phyloP scores from a whole-genome alignment of 1,140 invertebrate genomes.

The Colletes gigas region DNA sequence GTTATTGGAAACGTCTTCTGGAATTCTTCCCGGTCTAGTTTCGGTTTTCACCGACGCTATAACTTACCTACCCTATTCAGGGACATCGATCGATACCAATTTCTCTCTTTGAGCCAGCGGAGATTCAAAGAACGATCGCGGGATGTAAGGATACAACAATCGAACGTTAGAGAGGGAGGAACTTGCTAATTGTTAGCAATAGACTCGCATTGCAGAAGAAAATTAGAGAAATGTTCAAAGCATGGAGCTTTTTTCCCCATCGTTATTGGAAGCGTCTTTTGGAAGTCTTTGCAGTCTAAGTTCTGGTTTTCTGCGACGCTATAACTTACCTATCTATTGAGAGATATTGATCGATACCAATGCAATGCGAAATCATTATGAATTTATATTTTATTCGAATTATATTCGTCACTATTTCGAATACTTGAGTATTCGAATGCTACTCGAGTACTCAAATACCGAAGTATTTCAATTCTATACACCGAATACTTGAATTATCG shows the following conservation, averaged over 20 bases:
- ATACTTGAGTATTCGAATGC: too few relatives aligned
- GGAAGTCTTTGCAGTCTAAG: neutral
- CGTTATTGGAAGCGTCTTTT: conserved; percentile 26
- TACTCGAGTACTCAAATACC: too few relatives aligned
- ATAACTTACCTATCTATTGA: conserved; percentile 13
- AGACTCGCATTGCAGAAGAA: too few relatives aligned
- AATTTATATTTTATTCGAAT: too few relatives aligned
- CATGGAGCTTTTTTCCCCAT: neutral
- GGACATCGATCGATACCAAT: conserved; percentile 5
- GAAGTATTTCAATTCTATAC: too few relatives aligned
- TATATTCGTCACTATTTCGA: too few relatives aligned
- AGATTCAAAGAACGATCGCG: neutral
- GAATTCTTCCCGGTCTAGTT: neutral
- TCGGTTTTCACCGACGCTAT: conserved; percentile 9
- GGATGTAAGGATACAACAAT: neutral
- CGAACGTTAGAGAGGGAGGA: too few relatives aligned
- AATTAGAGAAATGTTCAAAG: too few relatives aligned
- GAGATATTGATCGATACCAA: conserved; percentile 4
- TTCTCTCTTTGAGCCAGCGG: neutral
- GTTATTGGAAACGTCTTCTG: conserved; percentile 27
- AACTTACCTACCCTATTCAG: neutral
- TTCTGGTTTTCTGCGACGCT: neutral
- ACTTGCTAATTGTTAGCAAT: too few relatives aligned
- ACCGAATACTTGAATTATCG: too few relatives aligned
- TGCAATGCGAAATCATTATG: neutral